Evolutionary conservation across 2,113 vertebrate species (phyloP), one percentile per base, ranked within the genome.

Genomic region (Corythaixoides concolor): DNA sequence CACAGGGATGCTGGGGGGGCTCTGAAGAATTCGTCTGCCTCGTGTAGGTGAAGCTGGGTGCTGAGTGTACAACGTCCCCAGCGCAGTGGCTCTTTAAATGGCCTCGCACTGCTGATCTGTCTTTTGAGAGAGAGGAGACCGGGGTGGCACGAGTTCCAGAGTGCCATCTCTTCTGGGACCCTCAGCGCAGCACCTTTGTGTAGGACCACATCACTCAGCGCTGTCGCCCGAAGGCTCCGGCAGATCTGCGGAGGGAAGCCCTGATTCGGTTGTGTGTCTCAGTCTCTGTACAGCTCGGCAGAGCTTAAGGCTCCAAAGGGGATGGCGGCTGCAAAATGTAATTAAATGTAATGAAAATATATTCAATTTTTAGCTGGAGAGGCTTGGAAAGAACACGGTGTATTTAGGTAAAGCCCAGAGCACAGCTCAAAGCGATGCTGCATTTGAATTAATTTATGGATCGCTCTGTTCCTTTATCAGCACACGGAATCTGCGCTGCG

Each of bases 191-290:
- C 73, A 30, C 50, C 69, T 15, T 27, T 32, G 1, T 5, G 27
- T 12, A 37, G 56, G 62, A 41, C 12, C 62, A 10, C 21, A 6
- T 49, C 28, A 11, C 23, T 30, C 45, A 37, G 73, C 1, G 5
- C 59, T 43, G 53, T 22, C 10, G 3, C 53, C 35, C 26, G 52
- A 26, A 22, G 1, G 4, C 68, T 30, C 75, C 43, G 5, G 53
- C 53, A 53, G 27, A 7, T 22, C 33, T 47, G 26, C 58, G n/a
- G 32, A 56, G 67, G 74, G 47, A 58, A 35, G 52, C 41, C 47
- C 8, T 37, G 20, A 8, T 39, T 33, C 0, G 3, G 5, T 13
- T 17, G 30, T 2, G 2, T 9, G 45, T 30, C 2, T 26, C 4
- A 23, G 41, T 55, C 62, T 74, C 59, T 33, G 18, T 17, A 27